Evolutionary conservation across 2,797 vertebrate genomes (phyloP).

Genomic region (Chloroceryle amazona): DNA sequence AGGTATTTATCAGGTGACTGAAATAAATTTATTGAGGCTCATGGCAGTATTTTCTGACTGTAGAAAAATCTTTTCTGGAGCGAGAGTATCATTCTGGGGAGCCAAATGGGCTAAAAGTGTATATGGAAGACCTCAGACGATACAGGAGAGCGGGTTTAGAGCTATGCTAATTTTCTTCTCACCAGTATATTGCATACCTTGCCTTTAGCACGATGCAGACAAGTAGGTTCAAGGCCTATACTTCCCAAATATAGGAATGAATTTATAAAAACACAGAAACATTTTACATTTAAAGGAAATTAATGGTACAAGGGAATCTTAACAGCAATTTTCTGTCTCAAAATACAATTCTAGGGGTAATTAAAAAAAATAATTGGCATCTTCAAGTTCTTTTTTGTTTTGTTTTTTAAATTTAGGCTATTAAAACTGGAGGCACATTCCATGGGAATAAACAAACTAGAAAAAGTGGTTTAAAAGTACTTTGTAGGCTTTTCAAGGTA

Average conservation of each 20-base stretch:
- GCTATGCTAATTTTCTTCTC: not conserved
- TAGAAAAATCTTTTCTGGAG: not conserved
- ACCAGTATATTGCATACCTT: not conserved
- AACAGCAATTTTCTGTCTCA: not conserved
- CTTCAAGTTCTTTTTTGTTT: not conserved
- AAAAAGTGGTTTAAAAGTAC: not conserved
- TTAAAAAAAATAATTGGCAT: not conserved
- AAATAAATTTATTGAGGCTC: not conserved
- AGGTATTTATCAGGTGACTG: not conserved
- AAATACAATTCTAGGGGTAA: not conserved
- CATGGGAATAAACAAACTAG: not conserved
- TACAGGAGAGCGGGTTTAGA: not conserved
- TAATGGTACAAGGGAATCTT: not conserved
- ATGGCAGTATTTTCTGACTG: not conserved
- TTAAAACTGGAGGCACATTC: not conserved
- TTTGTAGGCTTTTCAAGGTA: not conserved
- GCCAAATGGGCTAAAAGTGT: not conserved
- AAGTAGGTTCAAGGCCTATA: not conserved
- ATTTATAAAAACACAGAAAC: not conserved
- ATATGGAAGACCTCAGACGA: not conserved
- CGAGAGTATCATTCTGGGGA: not conserved
- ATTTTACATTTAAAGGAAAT: not conserved
- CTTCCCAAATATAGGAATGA: not conserved
- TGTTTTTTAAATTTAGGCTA: not conserved
- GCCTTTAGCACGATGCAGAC: not conserved